phyloP scores from a whole-genome alignment of 2,888 invertebrate species.

The Chymomyza procnemis region DNA sequence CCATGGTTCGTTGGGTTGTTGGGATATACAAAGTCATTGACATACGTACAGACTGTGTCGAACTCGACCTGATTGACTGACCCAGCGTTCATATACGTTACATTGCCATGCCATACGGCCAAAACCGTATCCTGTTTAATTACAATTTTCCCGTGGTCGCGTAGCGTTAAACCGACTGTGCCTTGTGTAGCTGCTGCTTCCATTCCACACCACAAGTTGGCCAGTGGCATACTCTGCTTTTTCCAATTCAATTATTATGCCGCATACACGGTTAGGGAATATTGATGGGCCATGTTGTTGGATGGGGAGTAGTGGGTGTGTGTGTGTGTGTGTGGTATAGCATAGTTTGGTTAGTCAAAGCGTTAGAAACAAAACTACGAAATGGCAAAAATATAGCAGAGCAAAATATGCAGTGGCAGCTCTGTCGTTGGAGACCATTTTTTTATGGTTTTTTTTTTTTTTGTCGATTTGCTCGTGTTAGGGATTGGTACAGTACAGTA shows the following conservation, averaged over 20 bases:
- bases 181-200: background rate
- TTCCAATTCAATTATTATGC: conserved; percentile 70
- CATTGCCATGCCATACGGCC: background rate
- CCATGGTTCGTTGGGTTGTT: background rate
- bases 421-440: background rate
- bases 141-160: conserved; percentile 69
- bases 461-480: conserved; percentile 18
- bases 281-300: background rate
- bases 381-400: background rate
- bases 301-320: background rate
- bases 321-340: background rate
- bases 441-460: no score
- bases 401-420: conserved; percentile 7
- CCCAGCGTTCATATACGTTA: background rate
- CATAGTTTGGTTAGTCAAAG: conserved; percentile 28
- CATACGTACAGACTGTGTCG: background rate
- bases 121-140: conserved; percentile 63
- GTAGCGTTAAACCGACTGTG: conserved; percentile 49
- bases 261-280: conserved; percentile 20
- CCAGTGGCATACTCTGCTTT: conserved; percentile 25
- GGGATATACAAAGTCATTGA: background rate
- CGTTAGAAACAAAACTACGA: conserved; percentile 16
- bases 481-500: no score
- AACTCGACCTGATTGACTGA: background rate
- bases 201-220: background rate